Evolutionary conservation across 2,113 vertebrate genomes (phyloP), one percentile per base, ranked within the genome.

Genomic region (Ammodytes dubius): DNA sequence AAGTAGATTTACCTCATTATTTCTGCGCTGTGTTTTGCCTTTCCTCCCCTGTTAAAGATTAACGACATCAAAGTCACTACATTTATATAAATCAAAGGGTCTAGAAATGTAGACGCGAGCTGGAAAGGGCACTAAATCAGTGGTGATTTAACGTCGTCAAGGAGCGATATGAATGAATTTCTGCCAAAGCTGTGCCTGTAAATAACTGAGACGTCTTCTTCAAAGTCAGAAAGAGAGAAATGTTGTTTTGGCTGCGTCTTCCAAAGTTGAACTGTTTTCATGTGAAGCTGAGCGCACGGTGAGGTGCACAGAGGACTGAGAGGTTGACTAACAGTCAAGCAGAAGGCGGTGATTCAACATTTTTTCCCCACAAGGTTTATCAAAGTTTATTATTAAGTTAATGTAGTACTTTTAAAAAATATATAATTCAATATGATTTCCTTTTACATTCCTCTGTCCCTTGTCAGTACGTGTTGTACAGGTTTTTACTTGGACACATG

Each of bases 181-280:
- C 64, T 79, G 52, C 74, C 57, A 66, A 27, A 70, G 77, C 70
- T 58, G 74, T 58, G 90, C 82, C 27, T 42, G 49, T 87, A 90
- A 91, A 92, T 90, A 90, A 79, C 74, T 39, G 37, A 74, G 74
- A 81, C 14, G 17, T 79, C 77, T 80, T 85, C 85, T 82, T 89
- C 79, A 87, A 82, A 89, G 87, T 57, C 58, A 63, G 56, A 3
- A 67, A 80, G 77, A 85, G 81, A 79, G 58, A 84, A 63, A 79
- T 67, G 64, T 71, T 76, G 52, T 42, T 50, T 52, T 73, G 75
- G 27, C 70, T 82, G 56, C 19, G 6, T 87, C 73, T 79, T 74
- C 65, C 64, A 39, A 70, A 81, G 73, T 74, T 74, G 47, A 73
- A 71, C 72, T 67, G 54, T 86, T 79, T 84, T 85, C 37, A 58